A percentile compares a stretch with the other conserved stretches of the same genome.
phyloP scores from a whole-genome alignment of 92 coral and sea anemone genomes.

The Nematostella vectensis region DNA sequence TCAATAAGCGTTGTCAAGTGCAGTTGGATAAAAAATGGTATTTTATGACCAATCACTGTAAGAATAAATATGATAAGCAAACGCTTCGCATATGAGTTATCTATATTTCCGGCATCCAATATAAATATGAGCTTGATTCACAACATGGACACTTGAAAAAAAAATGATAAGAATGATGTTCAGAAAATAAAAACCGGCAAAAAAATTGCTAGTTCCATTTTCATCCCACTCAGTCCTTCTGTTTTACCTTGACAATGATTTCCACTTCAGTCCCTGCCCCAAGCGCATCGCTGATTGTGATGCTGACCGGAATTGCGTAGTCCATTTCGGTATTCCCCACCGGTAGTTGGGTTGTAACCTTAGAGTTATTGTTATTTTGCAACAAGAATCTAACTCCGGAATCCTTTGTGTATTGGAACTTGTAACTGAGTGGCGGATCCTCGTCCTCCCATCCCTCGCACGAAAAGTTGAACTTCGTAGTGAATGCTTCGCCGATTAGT shows the following conservation, averaged over 20 bases:
- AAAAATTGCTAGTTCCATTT: too few species aligned
- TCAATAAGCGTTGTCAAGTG: too few species aligned
- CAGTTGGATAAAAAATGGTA: too few species aligned
- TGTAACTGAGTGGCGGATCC: constrained; percentile 50
- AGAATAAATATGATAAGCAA: too few species aligned
- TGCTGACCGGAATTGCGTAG: constrained; percentile 28
- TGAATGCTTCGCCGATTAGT: constrained; percentile 48
- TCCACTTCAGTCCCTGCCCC: constrained; percentile 42
- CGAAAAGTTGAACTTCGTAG: constrained; percentile 56
- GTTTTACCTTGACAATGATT: constrained; percentile 59
- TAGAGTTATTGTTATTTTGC: constrained; percentile 29
- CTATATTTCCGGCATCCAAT: too few species aligned
- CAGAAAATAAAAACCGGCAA: too few species aligned
- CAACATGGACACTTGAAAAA: too few species aligned
- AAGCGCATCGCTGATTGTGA: constrained; percentile 44
- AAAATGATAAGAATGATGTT: too few species aligned
- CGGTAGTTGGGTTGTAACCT: constrained; percentile 48
- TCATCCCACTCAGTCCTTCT: too few species aligned
- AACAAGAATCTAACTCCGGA: constrained; percentile 40
- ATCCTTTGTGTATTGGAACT: constrained; percentile 49
- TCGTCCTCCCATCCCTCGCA: constrained; percentile 79
- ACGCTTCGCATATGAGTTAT: too few species aligned
- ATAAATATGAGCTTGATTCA: too few species aligned
- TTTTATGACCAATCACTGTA: too few species aligned
- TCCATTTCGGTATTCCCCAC: constrained; percentile 46